phyloP scores from a whole-genome alignment of 2,888 invertebrate species.

The Drosophila parthenogenetica region DNA sequence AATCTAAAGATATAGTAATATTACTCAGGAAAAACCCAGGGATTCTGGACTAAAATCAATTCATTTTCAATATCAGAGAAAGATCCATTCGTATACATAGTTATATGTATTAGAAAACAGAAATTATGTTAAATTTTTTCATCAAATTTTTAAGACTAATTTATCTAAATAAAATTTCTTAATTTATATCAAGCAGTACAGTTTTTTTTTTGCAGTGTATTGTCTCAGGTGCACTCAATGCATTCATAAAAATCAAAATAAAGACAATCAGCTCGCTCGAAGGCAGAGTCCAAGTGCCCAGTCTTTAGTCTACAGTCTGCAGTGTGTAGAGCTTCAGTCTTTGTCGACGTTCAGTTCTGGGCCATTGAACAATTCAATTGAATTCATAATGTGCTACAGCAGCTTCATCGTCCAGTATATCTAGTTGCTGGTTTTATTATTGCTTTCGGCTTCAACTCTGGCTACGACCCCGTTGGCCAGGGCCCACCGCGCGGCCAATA shows the following conservation, averaged over 20 bases:
- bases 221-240: slow-evolving; percentile 66
- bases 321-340: slow-evolving; percentile 10
- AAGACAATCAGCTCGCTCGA: slow-evolving; percentile 55
- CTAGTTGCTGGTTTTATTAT: neutral
- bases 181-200: too few relatives aligned
- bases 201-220: too few relatives aligned
- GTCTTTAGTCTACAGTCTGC: neutral
- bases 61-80: too few relatives aligned
- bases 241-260: slow-evolving; percentile 70
- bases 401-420: slow-evolving; percentile 36
- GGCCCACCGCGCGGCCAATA: slow-evolving; percentile 69
- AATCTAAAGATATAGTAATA: too few relatives aligned
- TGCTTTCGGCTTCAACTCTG: neutral
- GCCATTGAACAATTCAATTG: slow-evolving; percentile 77
- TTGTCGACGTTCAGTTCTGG: slow-evolving; percentile 36
- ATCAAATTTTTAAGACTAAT: too few relatives aligned
- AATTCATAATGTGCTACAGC: slow-evolving; percentile 63
- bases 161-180: too few relatives aligned
- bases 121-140: too few relatives aligned
- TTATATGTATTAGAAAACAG: too few relatives aligned
- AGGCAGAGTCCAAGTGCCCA: slow-evolving; percentile 17
- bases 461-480: slow-evolving; percentile 3
- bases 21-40: too few relatives aligned
- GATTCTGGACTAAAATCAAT: too few relatives aligned
- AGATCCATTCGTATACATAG: too few relatives aligned